Evolutionary conservation across 2,797 vertebrate species (phyloP).

Genomic region (Parauchenoglanis ngamensis): DNA sequence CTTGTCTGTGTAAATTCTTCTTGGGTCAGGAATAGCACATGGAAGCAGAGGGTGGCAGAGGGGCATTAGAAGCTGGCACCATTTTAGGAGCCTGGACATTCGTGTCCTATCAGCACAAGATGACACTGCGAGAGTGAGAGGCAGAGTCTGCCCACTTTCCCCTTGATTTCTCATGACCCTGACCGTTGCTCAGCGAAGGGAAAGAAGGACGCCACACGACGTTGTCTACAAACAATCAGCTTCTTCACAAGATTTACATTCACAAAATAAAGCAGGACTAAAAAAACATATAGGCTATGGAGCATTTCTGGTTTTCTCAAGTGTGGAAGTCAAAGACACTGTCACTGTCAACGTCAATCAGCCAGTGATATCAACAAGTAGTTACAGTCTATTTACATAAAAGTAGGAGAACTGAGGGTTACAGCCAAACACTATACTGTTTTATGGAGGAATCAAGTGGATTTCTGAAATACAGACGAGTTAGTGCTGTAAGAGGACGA

Average conservation of each 20-base stretch:
- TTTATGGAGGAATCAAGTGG: neutral
- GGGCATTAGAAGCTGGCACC: slow-evolving; percentile 46
- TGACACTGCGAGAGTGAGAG: slow-evolving; percentile 17
- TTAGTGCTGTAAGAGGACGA: slow-evolving; percentile 20
- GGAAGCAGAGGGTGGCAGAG: slow-evolving; percentile 29
- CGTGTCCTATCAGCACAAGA: slow-evolving; percentile 45
- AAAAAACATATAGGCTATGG: slow-evolving; percentile 28
- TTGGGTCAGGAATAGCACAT: slow-evolving; percentile 66
- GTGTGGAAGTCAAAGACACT: slow-evolving; percentile 38
- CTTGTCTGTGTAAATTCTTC: slow-evolving; percentile 66
- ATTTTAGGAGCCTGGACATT: slow-evolving; percentile 31
- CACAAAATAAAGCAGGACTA: slow-evolving; percentile 66
- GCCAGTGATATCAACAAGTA: slow-evolving; percentile 47
- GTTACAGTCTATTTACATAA: slow-evolving; percentile 69
- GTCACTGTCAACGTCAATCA: neutral
- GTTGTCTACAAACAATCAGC: slow-evolving; percentile 30
- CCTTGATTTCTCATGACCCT: slow-evolving; percentile 16
- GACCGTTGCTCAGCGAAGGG: neutral
- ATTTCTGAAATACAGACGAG: neutral
- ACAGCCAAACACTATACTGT: neutral
- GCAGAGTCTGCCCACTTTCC: neutral
- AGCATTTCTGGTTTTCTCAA: slow-evolving; percentile 52
- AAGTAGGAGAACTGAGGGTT: slow-evolving; percentile 25
- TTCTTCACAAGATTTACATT: slow-evolving; percentile 70
- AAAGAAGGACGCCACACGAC: slow-evolving; percentile 48